Base-by-base conservation (phyloP, 2,113 vertebrate genomes). In the Rhabdomys dilectus region DNA sequence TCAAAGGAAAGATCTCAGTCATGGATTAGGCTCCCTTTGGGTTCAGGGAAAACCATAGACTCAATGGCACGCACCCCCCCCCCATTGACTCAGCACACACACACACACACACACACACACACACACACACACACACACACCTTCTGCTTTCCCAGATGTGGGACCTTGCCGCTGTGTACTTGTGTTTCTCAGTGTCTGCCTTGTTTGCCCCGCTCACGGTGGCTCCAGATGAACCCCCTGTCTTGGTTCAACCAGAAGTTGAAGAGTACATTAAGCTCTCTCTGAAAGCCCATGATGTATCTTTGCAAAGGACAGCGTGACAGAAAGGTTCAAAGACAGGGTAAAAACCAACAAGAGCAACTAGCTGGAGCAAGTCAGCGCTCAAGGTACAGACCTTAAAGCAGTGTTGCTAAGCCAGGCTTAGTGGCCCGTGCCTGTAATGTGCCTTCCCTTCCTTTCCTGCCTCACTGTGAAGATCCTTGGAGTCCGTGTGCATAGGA, bases 361-460 rank as follows among this genome's bases (percentile, higher is more conserved):
- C 84, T 51, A 1, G 29, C 36, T 48, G 39, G 42, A 66, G 11
- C 62, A 48, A 3, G 51, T 68, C 16, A 15, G 31, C 42, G 36
- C 1, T 10, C 84, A 21, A 87, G 60, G 29, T 22, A 34, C 42
- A 8, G 42, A 34, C 13, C 42, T 68, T 36, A 36, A 68, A 51
- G 17, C 10, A 87, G 10, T 11, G 17, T 22, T 4, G 5, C 84
- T 68, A 87, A 22, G 19, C 84, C 48, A 62, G 48, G 9, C 3
- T 0, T 0, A 31, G 7, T 29, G 15, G 1, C 15, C 13, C 21
- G 1, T 22, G 36, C 22, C n/a, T 11, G 6, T 4, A 0, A 0
- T 13, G 3, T 29, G n/a, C 39, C 24, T 15, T 42, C 58, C n/a
- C n/a, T 29, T 62, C 22, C 22, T 42, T 62, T 42, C 80, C n/a